Evolutionary conservation across 2,888 invertebrate species (phyloP), one percentile per base, ranked within the genome.

Genomic region (Zaprionus bogoriensis): DNA sequence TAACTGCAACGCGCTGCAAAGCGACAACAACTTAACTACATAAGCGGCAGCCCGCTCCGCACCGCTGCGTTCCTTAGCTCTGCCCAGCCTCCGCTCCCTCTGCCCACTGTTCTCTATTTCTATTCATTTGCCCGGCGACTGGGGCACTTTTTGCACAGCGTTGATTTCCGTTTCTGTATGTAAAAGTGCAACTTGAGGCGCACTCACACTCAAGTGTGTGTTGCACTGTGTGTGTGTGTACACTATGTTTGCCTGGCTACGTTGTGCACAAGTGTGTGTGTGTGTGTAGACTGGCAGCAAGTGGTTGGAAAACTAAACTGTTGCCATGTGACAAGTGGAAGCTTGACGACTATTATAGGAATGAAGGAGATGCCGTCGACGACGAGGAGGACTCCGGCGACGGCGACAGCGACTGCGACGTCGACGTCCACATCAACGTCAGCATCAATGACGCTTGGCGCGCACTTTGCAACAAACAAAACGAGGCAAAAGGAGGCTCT

Each of bases 301-400:
- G 78, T 86, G 76, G 80, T 83, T 79, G 76, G 74, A 74, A 83
- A 86, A 86, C 80, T 81, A 83, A 83, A 87, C 82, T 83, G 82
- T 83, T 82, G 82, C 87, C 85, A 83, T 83, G 82, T 83, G 85
- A 85, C 82, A 83, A 83, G 82, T 81, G 84, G 77, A 84, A 83
- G 84, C 87, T 86, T 83, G 87, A 81, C 74, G 74, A 86, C 77
- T 63, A 68, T 82, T 59, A 71, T 63, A 60, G 62, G 14, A 67
- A 75, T 76, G 67, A 75, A 71, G 71, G 61, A 75, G 71, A 44
- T 45, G 70, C 54, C 45, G 46, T 50, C 57, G 50, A 47, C 46
- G 19, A 57, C 41, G 44, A 52, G 48, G 62, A 28, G 19, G 38
- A 41, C 64, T 28, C 27, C 58, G 23, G 28, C 47, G 32, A 25